Conservation (phyloP, 2,888 invertebrate species). For the Rhagonycha fulva region DNA sequence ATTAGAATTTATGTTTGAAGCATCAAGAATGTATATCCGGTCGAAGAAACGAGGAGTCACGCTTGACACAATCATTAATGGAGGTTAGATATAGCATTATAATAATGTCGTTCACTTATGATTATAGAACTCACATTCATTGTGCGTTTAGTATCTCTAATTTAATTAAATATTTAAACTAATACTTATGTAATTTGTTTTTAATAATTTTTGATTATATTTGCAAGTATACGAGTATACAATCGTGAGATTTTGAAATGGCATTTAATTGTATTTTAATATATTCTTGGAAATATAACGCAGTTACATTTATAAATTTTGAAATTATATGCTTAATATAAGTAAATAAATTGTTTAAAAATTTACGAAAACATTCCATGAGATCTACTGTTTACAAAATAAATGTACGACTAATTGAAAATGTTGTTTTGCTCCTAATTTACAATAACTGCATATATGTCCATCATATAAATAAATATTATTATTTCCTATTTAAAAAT, state of each 20-base stretch:
- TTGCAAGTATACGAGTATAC: not conserved
- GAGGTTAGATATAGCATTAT: constrained; percentile 42
- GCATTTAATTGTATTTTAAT: not conserved
- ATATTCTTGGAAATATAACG: not conserved
- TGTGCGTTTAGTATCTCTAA: not conserved
- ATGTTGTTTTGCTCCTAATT: too few relatives aligned
- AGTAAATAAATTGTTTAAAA: not conserved
- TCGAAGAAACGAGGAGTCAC: constrained; percentile 49
- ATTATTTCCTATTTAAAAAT: too few relatives aligned
- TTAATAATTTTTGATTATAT: not conserved
- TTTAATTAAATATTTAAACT: not conserved
- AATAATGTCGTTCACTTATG: not conserved
- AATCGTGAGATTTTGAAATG: not conserved
- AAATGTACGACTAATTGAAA: too few relatives aligned
- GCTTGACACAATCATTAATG: constrained; percentile 51
- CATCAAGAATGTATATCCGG: constrained; percentile 49
- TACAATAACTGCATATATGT: too few relatives aligned
- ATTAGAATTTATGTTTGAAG: constrained; percentile 22
- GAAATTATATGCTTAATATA: not conserved
- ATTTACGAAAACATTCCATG: not conserved
- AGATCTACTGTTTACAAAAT: too few relatives aligned
- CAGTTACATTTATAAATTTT: not conserved
- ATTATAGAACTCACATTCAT: not conserved
- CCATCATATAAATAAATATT: too few relatives aligned
- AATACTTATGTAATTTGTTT: not conserved